Conservation (phyloP, 2,797 vertebrate genomes). For the Melanitta fusca region DNA sequence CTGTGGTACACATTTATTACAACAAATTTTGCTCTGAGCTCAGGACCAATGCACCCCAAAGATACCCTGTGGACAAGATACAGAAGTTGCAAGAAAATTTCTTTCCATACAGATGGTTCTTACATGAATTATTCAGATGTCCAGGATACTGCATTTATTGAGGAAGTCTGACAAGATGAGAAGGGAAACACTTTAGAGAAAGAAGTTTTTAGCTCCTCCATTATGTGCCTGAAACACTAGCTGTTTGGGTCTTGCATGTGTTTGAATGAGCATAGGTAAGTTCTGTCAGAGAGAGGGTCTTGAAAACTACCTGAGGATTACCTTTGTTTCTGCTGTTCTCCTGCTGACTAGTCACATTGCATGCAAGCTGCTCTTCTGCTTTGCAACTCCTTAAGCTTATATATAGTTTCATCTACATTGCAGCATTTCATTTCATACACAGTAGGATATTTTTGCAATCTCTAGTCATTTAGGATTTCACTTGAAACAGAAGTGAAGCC, state of each 20-base stretch:
- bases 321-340: neutral
- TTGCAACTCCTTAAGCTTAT: neutral
- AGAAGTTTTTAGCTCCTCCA: neutral
- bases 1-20: neutral
- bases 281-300: neutral
- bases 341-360: neutral
- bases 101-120: neutral
- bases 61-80: neutral
- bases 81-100: neutral
- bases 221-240: neutral
- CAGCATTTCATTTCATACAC: neutral
- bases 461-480: neutral
- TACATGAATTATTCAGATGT: neutral
- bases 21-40: neutral
- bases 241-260: neutral
- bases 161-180: neutral
- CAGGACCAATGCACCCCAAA: neutral
- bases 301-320: neutral
- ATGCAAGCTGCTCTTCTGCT: neutral
- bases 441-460: neutral
- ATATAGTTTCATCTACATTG: neutral
- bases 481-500: neutral
- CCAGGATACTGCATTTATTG: neutral
- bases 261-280: neutral
- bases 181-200: neutral